These are phyloP conservation scores for Papilio glaucus DNA, from an alignment of 1,140 invertebrate genomes.

Conservation along the genomic window DNA sequence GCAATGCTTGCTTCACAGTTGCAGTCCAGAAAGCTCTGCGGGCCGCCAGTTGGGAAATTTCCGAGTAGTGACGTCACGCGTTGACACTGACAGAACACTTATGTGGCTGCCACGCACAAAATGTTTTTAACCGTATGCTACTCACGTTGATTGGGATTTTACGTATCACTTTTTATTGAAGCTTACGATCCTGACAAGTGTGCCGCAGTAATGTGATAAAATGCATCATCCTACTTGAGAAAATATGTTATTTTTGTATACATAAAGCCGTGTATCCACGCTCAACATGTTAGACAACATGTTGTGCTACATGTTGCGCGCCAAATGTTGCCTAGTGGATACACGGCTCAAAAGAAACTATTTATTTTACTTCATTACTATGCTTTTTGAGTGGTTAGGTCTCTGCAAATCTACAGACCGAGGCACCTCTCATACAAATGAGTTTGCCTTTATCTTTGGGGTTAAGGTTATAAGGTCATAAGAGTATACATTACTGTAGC, in stretches of 20 bases:
- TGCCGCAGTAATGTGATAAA: neutral
- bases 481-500: neutral
- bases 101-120: neutral
- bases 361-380: neutral
- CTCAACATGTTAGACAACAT: too few species aligned
- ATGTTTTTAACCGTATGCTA: too few species aligned
- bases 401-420: neutral
- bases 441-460: neutral
- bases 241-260: neutral
- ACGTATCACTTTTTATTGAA: too few species aligned
- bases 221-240: neutral
- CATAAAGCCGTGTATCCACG: too few species aligned
- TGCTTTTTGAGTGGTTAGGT: too few species aligned
- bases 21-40: neutral
- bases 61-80: neutral
- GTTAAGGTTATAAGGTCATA: neutral
- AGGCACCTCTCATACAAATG: too few species aligned
- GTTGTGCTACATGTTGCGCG: too few species aligned
- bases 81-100: neutral
- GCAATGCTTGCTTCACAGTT: neutral
- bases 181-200: too few species aligned
- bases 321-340: too few species aligned
- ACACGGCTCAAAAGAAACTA: too few species aligned
- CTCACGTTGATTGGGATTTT: too few species aligned
- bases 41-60: neutral